These are phyloP conservation scores for Vombatus ursinus DNA, from an alignment of 2,113 vertebrate genomes.

Conservation along the genomic window DNA sequence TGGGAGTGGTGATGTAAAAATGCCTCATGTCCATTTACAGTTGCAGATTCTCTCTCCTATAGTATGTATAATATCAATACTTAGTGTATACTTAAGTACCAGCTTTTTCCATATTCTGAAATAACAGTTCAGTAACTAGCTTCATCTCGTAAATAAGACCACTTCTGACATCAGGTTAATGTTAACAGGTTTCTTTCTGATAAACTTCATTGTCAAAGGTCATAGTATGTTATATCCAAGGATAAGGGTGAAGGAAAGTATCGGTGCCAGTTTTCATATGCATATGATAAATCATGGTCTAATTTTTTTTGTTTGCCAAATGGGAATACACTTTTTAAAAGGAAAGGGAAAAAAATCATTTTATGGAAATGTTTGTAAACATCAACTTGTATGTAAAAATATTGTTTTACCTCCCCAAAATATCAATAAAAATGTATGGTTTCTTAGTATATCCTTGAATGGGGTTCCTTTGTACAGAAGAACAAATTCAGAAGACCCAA, in stretches of 20 bases:
- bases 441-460: conserved; percentile 66
- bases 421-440: conserved; percentile 72
- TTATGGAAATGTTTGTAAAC: conserved; percentile 71
- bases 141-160: not conserved
- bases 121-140: not conserved
- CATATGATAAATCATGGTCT: conserved; percentile 55
- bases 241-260: conserved; percentile 27
- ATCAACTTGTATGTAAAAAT: conserved; percentile 63
- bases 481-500: conserved; percentile 33
- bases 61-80: not conserved
- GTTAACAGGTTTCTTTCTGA: not conserved
- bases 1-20: not conserved
- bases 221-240: not conserved
- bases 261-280: conserved; percentile 44
- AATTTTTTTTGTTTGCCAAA: conserved; percentile 54
- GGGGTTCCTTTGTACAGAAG: conserved; percentile 60
- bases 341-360: conserved; percentile 24
- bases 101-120: conserved; percentile 13
- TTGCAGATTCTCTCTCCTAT: not conserved
- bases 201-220: not conserved
- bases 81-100: not conserved
- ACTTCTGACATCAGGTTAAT: not conserved
- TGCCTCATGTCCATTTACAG: not conserved
- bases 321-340: conserved; percentile 44
- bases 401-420: conserved; percentile 43